Base-by-base conservation (phyloP, 92 coral and sea anemone species). In the Palythoa caribaeorum region DNA sequence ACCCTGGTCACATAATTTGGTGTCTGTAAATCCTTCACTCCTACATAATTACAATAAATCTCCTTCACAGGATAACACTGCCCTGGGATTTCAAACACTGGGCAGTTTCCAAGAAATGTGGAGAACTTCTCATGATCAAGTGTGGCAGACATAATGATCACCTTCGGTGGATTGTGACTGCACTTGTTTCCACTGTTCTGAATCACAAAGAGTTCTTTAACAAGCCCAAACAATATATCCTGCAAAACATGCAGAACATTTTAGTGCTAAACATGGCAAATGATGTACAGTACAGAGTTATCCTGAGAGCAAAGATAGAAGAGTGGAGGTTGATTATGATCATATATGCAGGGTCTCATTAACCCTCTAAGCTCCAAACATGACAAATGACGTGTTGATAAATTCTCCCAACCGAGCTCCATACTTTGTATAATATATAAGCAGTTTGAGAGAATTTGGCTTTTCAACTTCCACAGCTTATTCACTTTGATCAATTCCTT, bases 151-250 rank as follows among this genome's bases (percentile, higher is more conserved):
- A 96, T 96, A 57, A 94, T 87, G 35, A 96, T 47, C 44, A 96
- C 73, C 73, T 96, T 96, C 11, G 96, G 94, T 14, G 94, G 78
- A 47, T 9, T 55, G 38, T 63, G 19, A 16, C 59, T 85, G 21
- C 69, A 21, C 59, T 72, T 28, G 28, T 28, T 70, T 48, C 55
- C 39, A 19, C 62, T 86, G 19, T 53, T 87, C 28, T 60, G 79
- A 71, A 57, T 70, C 44, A 91, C 76, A 69, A 94, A 96, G 20
- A 96, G 78, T 80, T 95, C 94, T 85, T 95, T 94, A 16, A 96
- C 94, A 2, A 96, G 87, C 19, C 98, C 98, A 96, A 96, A 94
- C 16, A 96, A 86, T 57, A 96, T 96, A 79, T 96, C 98, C 98
- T 96, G 81, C 5, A 87, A 72, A 17, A 80, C 70, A 87, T 76